Base-by-base conservation (phyloP, 2,888 invertebrate species). In the Erebia palarica region DNA sequence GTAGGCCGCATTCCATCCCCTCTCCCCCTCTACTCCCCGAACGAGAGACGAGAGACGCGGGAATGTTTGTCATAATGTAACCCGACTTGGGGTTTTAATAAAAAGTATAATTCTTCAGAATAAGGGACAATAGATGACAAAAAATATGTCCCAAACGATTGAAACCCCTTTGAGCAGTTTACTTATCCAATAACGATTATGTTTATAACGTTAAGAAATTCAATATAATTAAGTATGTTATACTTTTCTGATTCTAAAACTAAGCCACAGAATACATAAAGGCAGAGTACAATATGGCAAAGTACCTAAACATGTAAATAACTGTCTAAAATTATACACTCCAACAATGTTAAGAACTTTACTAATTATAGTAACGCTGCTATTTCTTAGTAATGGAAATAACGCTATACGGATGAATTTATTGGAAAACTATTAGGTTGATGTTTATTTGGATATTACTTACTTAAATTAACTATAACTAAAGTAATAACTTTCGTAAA, bases 1-100 rank as follows among this genome's bases (percentile, higher is more conserved):
- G 93, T 92, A 91, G 90, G 84, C 90, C 87, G 87, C 93, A 92
- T 91, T 92, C 92, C 91, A 79, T 80, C 80, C 78, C 70, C 78
- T 79, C 79, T 75, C 74, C 55, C 74, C 63, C 58, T 76, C 71
- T 76, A 76, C 47, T 8, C 75, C 77, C 79, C 80, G 75, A 73
- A 47, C 75, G 67, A 59, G 67, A 59, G 77, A 71, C 75, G 77
- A 76, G 75, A 76, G 67, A 72, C 76, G 61, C 69, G 77, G 83
- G 85, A 86, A 88, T 86, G 85, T 86, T 86, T 87, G 89, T 86
- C 88, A 90, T 86, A 87, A 86, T 82, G 86, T 82, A 82, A 84
- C 81, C 82, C 79, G 78, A 79, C 76, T 79, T 77, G 75, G 74
- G 77, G 82, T 85, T 86, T 84, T 85, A 86, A 82, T 83, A 82